A percentile compares a stretch with the other conserved stretches of the same genome.
phyloP scores from a whole-genome alignment of 2,113 vertebrate species.

The Lasiurus cinereus region DNA sequence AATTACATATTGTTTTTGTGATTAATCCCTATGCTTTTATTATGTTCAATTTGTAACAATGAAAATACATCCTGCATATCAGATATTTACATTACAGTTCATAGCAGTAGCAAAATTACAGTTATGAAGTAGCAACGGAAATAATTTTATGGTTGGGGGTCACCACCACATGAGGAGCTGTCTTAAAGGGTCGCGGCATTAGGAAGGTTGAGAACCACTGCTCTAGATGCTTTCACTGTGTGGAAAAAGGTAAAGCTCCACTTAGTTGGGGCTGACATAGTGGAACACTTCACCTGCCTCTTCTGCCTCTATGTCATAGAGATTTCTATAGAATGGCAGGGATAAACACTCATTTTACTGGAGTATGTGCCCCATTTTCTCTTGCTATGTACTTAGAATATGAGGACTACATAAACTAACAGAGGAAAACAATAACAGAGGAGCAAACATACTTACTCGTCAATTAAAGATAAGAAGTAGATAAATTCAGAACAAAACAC shows the following conservation, averaged over 20 bases:
- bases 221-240: slow-evolving; percentile 78
- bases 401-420: accelerated
- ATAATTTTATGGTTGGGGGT: too few species aligned
- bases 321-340: slow-evolving; percentile 69
- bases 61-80: too few species aligned
- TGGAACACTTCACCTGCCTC: slow-evolving; percentile 80
- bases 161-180: too few species aligned
- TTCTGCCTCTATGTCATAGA: slow-evolving; percentile 68
- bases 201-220: too few species aligned
- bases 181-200: too few species aligned
- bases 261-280: slow-evolving; percentile 76
- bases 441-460: slow-evolving; percentile 36
- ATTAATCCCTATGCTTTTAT: too few species aligned
- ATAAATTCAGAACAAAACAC: slow-evolving; percentile 22
- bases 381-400: slow-evolving; percentile 36
- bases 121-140: too few species aligned
- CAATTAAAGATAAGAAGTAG: slow-evolving; percentile 3
- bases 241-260: slow-evolving; percentile 80
- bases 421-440: not conserved
- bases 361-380: not conserved
- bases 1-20: too few species aligned
- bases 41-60: too few species aligned
- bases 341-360: slow-evolving; percentile 70
- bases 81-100: too few species aligned
- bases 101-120: too few species aligned